Evolutionary conservation across 2,797 vertebrate genomes (phyloP).

Genomic region (Brachyalestes nurse): DNA sequence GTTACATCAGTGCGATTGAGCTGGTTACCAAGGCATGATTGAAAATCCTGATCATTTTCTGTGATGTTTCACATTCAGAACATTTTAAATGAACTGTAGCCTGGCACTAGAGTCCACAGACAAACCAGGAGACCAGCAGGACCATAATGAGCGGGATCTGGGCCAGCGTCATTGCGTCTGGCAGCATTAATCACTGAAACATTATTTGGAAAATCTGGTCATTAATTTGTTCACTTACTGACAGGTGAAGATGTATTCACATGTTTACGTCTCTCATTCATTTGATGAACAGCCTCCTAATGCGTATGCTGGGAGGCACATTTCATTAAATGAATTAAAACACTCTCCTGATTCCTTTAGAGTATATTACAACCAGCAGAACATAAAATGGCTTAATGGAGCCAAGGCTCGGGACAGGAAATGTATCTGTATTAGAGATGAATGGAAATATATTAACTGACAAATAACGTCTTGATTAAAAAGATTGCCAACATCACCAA

Average conservation of each 20-base stretch:
- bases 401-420: too few relatives aligned
- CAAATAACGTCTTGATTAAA: too few relatives aligned
- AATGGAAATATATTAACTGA: too few relatives aligned
- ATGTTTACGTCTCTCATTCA: not conserved
- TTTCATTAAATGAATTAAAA: not conserved
- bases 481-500: too few relatives aligned
- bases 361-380: too few relatives aligned
- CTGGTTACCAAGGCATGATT: not conserved
- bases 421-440: too few relatives aligned
- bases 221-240: not conserved
- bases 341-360: too few relatives aligned
- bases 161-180: not conserved
- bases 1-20: not conserved
- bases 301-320: not conserved
- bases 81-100: not conserved
- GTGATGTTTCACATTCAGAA: not conserved
- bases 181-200: not conserved
- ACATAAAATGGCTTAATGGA: too few relatives aligned
- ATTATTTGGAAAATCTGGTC: not conserved
- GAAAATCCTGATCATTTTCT: not conserved
- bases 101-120: not conserved
- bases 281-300: not conserved
- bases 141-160: not conserved
- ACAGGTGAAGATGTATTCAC: not conserved
- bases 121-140: not conserved